Base-by-base conservation (phyloP, 2,113 vertebrate genomes). In the Atractosteus spatula region DNA sequence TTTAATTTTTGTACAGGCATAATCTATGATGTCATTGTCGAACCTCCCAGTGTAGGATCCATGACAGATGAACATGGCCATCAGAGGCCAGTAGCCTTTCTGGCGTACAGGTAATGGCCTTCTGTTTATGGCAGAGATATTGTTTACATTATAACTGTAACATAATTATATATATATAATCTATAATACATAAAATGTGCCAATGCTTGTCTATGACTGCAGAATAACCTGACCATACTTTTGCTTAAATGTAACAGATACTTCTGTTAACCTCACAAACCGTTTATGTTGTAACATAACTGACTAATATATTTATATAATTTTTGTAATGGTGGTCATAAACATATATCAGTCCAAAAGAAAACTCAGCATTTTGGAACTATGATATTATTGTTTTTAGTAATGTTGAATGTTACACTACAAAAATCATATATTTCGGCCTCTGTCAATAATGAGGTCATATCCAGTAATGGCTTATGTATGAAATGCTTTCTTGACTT, bases 21-120 rank as follows among this genome's bases (percentile, higher is more conserved):
- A 55, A 99, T 99, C 83, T 99, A 99, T 5, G 97, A 99, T 55
- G 97, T 99, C 41, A 99, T 99, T 16, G 97, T 99, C n/a, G 97
- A 99, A 14, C 97, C 97, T 13, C 97, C 97, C 0, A 99, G 97
- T 75, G 97, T 99, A 51, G 97, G 97, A 7, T 99, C 97, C 3
- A 98, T 98, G 96, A 99, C 97, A 2, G 97, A 99, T 70, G 97
- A 99, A 2, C 96, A 99, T 0, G 97, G 97, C 10, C 97, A 99
- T 74, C 97, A 99, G 89, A 90, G 96, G 67, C 97, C 97, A 2
- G 97, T 99, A 17, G 97, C 97, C 16, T 99, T 99, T 77, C 77
- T 99, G 89, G 97, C 97, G 0, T 99, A 99, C 90, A 97, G 96
- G 97, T 98, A 76, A 64, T 29, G 29, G 29, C 29, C 29, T 29